phyloP scores from a whole-genome alignment of 2,113 vertebrate species.

The Galeopterus variegatus region DNA sequence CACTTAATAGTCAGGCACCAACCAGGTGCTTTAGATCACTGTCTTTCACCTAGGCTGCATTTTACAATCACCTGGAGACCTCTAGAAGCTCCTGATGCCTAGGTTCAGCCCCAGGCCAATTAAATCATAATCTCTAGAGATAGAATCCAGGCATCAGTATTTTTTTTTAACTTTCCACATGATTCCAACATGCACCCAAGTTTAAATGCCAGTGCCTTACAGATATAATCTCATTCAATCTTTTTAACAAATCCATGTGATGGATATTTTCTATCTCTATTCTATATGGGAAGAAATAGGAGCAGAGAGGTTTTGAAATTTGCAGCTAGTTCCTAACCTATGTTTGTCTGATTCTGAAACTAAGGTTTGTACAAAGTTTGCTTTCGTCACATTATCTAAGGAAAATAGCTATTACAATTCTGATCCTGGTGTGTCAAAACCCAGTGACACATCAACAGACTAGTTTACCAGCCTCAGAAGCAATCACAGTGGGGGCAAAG shows the following conservation, averaged over 20 bases:
- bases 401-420: background rate
- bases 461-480: background rate
- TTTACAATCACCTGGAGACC: background rate
- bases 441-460: background rate
- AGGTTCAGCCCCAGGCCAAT: background rate
- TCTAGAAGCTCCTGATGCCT: background rate
- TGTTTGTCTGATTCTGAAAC: background rate
- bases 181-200: background rate
- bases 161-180: background rate
- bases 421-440: background rate
- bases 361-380: background rate
- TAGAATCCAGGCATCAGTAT: background rate
- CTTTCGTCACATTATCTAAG: background rate
- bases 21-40: background rate
- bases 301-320: conserved; percentile 22
- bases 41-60: background rate
- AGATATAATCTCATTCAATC: background rate
- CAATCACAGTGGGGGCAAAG: background rate
- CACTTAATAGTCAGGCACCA: background rate
- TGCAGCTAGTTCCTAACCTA: background rate
- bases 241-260: background rate
- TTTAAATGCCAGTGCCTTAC: conserved; percentile 17
- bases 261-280: background rate
- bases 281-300: background rate
- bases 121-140: background rate